phyloP scores from a whole-genome alignment of 2,888 invertebrate species.

The Rhamphomyia laevipes region DNA sequence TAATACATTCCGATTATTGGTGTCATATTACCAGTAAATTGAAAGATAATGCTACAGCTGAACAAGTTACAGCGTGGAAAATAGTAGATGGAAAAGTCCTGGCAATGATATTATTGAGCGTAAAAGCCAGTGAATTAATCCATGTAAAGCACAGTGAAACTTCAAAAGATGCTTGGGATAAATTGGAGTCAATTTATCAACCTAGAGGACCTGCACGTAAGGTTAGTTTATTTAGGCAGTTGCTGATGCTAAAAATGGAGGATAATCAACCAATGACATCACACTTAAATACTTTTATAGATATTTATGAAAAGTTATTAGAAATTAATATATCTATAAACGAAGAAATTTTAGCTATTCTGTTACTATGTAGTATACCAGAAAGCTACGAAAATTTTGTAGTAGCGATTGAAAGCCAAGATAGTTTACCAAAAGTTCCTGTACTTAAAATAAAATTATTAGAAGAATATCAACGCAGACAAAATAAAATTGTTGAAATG shows the following conservation, averaged over 20 bases:
- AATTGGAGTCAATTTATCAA: slow-evolving; percentile 4
- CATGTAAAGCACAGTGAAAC: slow-evolving; percentile 7
- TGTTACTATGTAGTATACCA: background rate
- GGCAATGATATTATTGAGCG: slow-evolving; percentile 6
- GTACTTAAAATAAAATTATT: background rate
- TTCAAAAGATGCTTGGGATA: slow-evolving; percentile 8
- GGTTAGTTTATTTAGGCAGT: slow-evolving; percentile 10
- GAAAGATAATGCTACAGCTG: too few species aligned
- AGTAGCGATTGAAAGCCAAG: background rate
- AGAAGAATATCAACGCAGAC: background rate
- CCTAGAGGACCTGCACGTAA: slow-evolving; percentile 10
- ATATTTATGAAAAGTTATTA: slow-evolving; percentile 3
- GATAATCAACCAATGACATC: slow-evolving; percentile 1
- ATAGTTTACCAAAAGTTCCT: background rate
- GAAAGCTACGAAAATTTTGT: background rate
- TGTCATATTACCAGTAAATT: too few species aligned
- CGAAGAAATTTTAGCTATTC: background rate
- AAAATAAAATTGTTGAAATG: background rate
- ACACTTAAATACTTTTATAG: slow-evolving; percentile 9
- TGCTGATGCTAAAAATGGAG: slow-evolving; percentile 6
- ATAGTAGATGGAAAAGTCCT: slow-evolving; percentile 9
- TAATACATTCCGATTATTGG: too few species aligned
- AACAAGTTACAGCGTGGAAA: background rate
- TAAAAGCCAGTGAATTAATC: slow-evolving; percentile 7
- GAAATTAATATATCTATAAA: background rate